A percentile compares a stretch with the other conserved stretches of the same genome.
phyloP scores from a whole-genome alignment of 2,113 vertebrate species.

The Oreotrochilus melanogaster region DNA sequence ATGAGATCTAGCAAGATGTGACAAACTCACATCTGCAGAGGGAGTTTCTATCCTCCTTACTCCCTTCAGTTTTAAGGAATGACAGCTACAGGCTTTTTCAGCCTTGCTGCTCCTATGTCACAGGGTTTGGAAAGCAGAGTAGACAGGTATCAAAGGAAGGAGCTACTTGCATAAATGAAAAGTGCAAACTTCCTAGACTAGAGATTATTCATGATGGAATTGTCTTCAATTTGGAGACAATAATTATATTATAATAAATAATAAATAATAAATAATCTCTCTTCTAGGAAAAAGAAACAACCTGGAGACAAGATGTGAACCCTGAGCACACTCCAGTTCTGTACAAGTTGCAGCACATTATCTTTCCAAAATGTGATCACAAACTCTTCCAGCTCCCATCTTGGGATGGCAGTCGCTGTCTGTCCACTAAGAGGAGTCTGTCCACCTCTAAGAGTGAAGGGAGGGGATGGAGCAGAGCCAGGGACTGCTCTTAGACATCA shows the following conservation, averaged over 20 bases:
- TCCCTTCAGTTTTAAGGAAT: not conserved
- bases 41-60: not conserved
- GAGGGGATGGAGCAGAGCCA: not conserved
- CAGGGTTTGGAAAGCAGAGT: not conserved
- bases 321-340: not conserved
- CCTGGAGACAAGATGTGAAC: not conserved
- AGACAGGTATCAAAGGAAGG: not conserved
- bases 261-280: not conserved
- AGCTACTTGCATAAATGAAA: not conserved
- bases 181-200: not conserved
- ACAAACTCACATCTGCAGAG: not conserved
- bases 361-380: not conserved
- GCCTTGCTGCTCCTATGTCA: not conserved
- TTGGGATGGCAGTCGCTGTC: not conserved
- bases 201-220: not conserved
- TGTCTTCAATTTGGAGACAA: not conserved
- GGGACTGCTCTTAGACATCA: not conserved
- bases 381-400: not conserved
- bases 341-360: not conserved
- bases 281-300: not conserved
- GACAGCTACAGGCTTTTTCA: not conserved
- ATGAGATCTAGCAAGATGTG: conserved; percentile 3
- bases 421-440: not conserved
- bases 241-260: not conserved
- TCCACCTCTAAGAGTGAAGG: not conserved